Evolutionary conservation across 2,888 invertebrate species (phyloP).

Genomic region (Trachelus iudaicus): DNA sequence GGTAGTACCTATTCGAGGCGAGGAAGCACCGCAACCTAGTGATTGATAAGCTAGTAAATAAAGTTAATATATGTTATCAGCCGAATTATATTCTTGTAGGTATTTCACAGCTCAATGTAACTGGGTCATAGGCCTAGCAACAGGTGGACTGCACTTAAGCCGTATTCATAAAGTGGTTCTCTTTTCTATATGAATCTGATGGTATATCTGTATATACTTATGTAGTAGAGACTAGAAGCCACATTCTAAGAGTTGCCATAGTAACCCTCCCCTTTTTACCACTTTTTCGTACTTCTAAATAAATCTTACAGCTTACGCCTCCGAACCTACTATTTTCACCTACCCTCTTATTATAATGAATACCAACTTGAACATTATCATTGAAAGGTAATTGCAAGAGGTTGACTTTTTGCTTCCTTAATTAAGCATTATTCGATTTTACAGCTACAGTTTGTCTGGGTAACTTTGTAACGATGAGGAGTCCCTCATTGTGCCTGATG

Average conservation of each 20-base stretch:
- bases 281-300: not conserved
- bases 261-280: no score
- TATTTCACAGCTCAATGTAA: not conserved
- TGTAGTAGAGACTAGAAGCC: not conserved
- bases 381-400: not conserved
- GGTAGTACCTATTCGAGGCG: no score
- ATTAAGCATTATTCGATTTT: no score
- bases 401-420: not conserved
- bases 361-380: not conserved
- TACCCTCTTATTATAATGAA: not conserved
- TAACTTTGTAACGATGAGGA: not conserved
- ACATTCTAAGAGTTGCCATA: not conserved
- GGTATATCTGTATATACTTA: not conserved
- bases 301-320: not conserved
- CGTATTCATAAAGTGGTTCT: conserved; percentile 9
- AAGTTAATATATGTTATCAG: not conserved
- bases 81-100: not conserved
- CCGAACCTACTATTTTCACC: not conserved
- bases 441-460: not conserved
- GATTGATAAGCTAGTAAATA: not conserved
- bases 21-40: no score
- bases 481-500: not conserved
- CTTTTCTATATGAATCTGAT: not conserved
- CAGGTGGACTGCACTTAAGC: conserved; percentile 51
- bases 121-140: conserved; percentile 48